Conservation (phyloP, 1,140 invertebrate genomes). For the Bradynema listronoti region DNA sequence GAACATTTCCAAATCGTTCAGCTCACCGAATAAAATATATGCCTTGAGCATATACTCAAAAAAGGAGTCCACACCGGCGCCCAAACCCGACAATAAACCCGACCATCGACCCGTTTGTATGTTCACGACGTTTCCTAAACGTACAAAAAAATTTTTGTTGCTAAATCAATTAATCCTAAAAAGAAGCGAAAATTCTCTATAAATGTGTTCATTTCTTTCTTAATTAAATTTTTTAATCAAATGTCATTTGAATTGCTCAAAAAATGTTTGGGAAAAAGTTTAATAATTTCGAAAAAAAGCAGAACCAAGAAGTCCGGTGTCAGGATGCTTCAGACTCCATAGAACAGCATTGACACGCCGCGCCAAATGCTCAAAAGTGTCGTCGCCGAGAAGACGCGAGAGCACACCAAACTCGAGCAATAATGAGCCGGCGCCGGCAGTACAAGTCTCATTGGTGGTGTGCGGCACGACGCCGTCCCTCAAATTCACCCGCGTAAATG, state of each 20-base stretch:
- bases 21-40: conserved; percentile 67
- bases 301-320: conserved; percentile 66
- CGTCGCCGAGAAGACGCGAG: conserved; percentile 65
- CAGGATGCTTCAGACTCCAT: conserved; percentile 64
- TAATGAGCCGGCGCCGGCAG: conserved; percentile 66
- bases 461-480: conserved; percentile 62
- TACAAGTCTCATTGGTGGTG: conserved; percentile 66
- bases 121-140: conserved; percentile 65
- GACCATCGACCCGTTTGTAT: conserved; percentile 67
- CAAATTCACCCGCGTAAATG: conserved; percentile 66
- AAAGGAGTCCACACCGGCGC: conserved; percentile 69
- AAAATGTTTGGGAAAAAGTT: too few species aligned
- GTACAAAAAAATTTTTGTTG: too few species aligned
- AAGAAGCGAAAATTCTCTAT: too few species aligned
- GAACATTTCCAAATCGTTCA: conserved; percentile 64
- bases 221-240: conserved; percentile 9
- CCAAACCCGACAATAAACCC: conserved; percentile 65
- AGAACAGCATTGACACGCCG: conserved; percentile 62
- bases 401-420: conserved; percentile 68
- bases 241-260: conserved; percentile 6
- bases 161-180: too few species aligned
- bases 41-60: conserved; percentile 69
- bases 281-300: too few species aligned
- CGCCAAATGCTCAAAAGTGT: conserved; percentile 66
- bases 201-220: too few species aligned